Evolutionary conservation across 2,797 vertebrate species (phyloP).

Genomic region (Acanthurus lineatus): DNA sequence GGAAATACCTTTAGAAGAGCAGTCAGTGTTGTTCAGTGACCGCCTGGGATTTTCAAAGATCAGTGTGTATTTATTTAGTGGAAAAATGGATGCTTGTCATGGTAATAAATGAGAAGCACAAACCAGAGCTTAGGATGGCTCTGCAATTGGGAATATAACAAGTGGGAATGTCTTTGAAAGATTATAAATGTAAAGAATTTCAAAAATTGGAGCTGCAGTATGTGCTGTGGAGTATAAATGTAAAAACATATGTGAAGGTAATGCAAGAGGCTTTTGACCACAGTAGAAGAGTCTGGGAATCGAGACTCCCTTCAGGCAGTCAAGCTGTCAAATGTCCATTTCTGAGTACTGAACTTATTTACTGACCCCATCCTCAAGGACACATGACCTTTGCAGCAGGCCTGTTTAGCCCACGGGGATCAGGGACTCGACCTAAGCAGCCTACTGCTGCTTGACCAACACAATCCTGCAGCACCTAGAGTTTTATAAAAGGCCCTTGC

Average conservation of each 20-base stretch:
- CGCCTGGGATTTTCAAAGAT: too few relatives aligned
- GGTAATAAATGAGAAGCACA: slow-evolving; percentile 1
- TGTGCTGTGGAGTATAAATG: slow-evolving; percentile 27
- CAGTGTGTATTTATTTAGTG: too few relatives aligned
- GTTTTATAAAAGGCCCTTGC: slow-evolving; percentile 13
- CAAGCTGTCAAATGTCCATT: slow-evolving; percentile 73
- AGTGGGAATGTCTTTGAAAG: slow-evolving; percentile 27
- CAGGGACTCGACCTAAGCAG: slow-evolving; percentile 26
- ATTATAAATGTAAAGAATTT: slow-evolving; percentile 4
- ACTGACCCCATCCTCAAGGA: slow-evolving; percentile 66
- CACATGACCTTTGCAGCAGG: slow-evolving; percentile 48
- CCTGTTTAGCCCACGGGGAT: slow-evolving; percentile 38
- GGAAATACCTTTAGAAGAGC: too few relatives aligned
- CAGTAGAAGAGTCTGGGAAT: slow-evolving; percentile 41
- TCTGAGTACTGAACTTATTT: slow-evolving; percentile 40
- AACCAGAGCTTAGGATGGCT: not conserved
- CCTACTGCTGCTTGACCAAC: slow-evolving; percentile 37
- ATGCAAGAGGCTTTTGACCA: slow-evolving; percentile 24
- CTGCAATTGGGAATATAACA: slow-evolving; percentile 15
- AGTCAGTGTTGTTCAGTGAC: too few relatives aligned
- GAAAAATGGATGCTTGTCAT: too few relatives aligned
- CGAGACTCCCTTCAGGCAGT: slow-evolving; percentile 64
- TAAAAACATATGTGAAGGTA: slow-evolving; percentile 22
- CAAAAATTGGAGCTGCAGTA: slow-evolving; percentile 24
- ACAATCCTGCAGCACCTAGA: slow-evolving; percentile 10